Evolutionary conservation across 2,888 invertebrate genomes (phyloP).

Genomic region (Stenchaetothrips biformis): DNA sequence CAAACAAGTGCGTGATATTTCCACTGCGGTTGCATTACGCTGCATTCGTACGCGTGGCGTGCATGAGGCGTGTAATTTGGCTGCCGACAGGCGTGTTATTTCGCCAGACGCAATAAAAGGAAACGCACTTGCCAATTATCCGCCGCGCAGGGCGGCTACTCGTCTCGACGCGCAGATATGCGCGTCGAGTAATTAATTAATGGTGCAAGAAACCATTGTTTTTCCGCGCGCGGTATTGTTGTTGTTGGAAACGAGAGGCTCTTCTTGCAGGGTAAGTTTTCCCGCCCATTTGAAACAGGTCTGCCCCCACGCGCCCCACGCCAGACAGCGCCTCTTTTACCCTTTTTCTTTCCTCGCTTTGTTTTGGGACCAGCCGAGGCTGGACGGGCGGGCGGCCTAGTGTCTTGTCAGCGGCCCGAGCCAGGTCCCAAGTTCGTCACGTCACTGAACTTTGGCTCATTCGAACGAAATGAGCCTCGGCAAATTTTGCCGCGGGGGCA

Average conservation of each 20-base stretch:
- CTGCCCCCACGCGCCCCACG: conserved; percentile 1
- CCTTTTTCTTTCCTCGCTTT: neutral
- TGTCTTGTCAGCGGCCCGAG: neutral
- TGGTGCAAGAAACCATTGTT: neutral
- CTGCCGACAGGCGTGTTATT: neutral
- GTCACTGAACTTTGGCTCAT: neutral
- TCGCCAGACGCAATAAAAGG: neutral
- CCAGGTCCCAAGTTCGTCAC: neutral
- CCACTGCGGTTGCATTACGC: neutral
- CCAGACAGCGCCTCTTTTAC: neutral
- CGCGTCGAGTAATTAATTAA: no score
- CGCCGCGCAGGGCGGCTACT: neutral
- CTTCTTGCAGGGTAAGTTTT: neutral
- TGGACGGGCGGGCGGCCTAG: neutral
- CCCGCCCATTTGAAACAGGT: neutral
- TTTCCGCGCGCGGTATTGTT: neutral
- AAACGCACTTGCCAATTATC: neutral
- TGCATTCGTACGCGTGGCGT: neutral
- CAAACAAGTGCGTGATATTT: neutral
- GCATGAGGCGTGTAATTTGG: neutral
- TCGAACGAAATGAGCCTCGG: neutral
- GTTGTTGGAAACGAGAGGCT: neutral
- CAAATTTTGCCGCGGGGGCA: neutral
- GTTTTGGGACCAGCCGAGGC: neutral
- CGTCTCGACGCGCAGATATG: no score